Evolutionary conservation across 2,888 invertebrate species (phyloP), one percentile per base, ranked within the genome.

Genomic region (Caenorhabditis sp.): DNA sequence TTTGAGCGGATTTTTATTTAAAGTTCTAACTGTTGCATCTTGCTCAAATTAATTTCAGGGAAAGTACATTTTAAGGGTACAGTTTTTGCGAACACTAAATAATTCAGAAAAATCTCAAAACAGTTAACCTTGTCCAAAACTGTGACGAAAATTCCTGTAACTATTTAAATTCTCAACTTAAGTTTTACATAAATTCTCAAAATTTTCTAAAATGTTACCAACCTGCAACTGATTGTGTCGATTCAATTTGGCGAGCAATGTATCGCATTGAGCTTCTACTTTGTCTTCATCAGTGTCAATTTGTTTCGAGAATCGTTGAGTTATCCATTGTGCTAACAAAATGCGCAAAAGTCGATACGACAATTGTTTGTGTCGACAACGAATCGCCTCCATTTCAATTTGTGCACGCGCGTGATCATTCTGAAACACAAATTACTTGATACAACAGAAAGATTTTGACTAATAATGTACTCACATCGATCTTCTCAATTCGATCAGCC

Each of bases 151-250:
- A 38, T 38, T 38, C 7, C 12, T 10, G 17, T 10, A 59, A 7
- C 20, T 67, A 25, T 27, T n/a, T n/a, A n/a, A n/a, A n/a, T n/a
- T n/a, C n/a, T n/a, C n/a, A n/a, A n/a, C n/a, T n/a, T n/a, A n/a
- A n/a, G n/a, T n/a, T n/a, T n/a, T n/a, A n/a, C n/a, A n/a, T n/a
- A n/a, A n/a, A n/a, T n/a, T n/a, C n/a, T n/a, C n/a, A n/a, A n/a
- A n/a, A n/a, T n/a, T n/a, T n/a, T n/a, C n/a, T n/a, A n/a, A n/a
- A n/a, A n/a, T n/a, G n/a, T n/a, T n/a, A n/a, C n/a, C n/a, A n/a
- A 93, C 94, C 89, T 95, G 95, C 87, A 94, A 94, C 82, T 96
- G 93, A 52, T 95, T 94, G 36, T 96, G 95, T 17, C 94, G 93
- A 83, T 94, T 93, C 21, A 97, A 91, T 85, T 95, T 93, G 0